Percentiles rank a stretch among this genome's conserved stretches.
Evolutionary conservation across 1,140 invertebrate species (phyloP).

Genomic region (Gyrodactylus bullatarudis): DNA sequence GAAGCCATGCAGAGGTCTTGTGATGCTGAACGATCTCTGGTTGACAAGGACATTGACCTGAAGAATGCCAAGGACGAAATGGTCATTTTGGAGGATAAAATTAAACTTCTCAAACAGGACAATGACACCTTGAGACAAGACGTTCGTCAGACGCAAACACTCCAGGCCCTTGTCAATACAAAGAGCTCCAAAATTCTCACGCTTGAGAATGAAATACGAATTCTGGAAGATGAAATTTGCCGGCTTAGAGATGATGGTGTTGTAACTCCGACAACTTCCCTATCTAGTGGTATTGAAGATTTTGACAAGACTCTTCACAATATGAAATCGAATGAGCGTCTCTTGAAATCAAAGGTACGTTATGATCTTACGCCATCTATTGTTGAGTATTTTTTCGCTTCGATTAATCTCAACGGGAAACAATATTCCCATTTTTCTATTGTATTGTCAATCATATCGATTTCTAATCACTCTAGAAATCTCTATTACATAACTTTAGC

Average conservation of each 20-base stretch:
- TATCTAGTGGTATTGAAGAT: conserved; percentile 13
- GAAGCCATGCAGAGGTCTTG: not conserved
- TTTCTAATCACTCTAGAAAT: too few relatives aligned
- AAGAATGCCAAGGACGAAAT: not conserved
- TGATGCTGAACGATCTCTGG: not conserved
- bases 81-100: not conserved
- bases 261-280: conserved; percentile 9
- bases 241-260: conserved; percentile 24
- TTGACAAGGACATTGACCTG: conserved; percentile 2
- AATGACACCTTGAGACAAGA: conserved; percentile 1
- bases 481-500: too few relatives aligned
- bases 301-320: conserved; percentile 17
- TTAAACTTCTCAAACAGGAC: not conserved
- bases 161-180: not conserved
- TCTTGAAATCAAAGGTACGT: not conserved
- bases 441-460: too few relatives aligned
- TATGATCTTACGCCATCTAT: too few relatives aligned
- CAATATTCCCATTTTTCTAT: too few relatives aligned
- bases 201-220: conserved; percentile 40
- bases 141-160: conserved; percentile 2
- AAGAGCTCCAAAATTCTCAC: conserved; percentile 39
- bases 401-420: too few relatives aligned
- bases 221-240: conserved; percentile 26
- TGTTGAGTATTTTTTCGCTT: too few relatives aligned
- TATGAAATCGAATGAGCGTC: conserved; percentile 10